Evolutionary conservation across 2,113 vertebrate genomes (phyloP).

Genomic region (Microcebus tavaratra): DNA sequence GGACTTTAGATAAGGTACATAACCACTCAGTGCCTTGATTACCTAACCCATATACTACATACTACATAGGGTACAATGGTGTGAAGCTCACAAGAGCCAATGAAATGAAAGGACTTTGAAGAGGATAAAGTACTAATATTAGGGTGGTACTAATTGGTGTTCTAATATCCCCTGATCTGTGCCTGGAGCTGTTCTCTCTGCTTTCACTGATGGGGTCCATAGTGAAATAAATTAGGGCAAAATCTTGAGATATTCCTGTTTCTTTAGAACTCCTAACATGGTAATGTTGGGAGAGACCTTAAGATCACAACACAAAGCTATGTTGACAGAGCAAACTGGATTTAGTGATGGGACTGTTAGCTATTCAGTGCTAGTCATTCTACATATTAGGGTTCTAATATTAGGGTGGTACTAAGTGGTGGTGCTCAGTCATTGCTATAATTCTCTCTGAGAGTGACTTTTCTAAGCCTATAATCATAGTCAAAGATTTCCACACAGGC

Average conservation of each 20-base stretch:
- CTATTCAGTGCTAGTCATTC: not conserved
- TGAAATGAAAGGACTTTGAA: conserved; percentile 30
- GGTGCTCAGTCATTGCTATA: not conserved
- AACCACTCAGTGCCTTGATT: not conserved
- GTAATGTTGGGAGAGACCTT: not conserved
- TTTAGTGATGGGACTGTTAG: not conserved
- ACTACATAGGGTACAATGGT: not conserved
- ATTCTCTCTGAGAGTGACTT: conserved; percentile 44
- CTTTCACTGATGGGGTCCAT: not conserved
- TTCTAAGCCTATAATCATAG: conserved; percentile 16
- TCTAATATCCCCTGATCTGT: conserved; percentile 1
- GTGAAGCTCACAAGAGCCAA: conserved; percentile 30
- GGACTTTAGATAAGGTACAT: not conserved
- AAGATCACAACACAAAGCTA: not conserved
- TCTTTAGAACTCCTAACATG: conserved; percentile 20
- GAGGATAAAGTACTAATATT: conserved; percentile 34
- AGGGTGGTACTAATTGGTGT: conserved; percentile 7
- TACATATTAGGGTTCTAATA: not conserved
- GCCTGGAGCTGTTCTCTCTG: not conserved
- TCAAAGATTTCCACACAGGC: conserved; percentile 1
- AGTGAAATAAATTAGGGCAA: conserved; percentile 9
- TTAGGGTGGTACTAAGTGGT: too few relatives aligned
- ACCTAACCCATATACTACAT: not conserved
- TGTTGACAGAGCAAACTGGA: not conserved
- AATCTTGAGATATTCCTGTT: conserved; percentile 35